These are phyloP conservation scores for Turdus rufiventris DNA, from an alignment of 2,113 vertebrate species.

Conservation along the genomic window DNA sequence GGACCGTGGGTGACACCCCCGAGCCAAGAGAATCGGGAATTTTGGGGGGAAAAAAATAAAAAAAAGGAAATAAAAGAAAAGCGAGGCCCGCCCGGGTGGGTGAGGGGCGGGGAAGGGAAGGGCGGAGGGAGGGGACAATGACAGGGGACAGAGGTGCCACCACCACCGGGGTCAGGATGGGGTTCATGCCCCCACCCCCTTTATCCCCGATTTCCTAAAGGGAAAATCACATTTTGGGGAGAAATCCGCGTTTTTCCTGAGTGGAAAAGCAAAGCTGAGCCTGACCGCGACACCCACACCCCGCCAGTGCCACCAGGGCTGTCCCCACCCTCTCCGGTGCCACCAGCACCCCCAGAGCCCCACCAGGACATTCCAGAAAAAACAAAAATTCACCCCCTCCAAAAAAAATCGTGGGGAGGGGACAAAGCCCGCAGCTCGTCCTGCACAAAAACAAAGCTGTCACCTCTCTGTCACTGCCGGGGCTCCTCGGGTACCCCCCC, in stretches of 20 bases:
- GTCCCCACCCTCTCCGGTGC: background rate
- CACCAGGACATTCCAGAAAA: background rate
- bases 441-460: background rate
- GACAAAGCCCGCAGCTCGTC: background rate
- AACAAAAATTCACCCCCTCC: background rate
- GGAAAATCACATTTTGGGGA: fast-evolving
- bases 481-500: fast-evolving
- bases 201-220: background rate
- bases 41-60: background rate
- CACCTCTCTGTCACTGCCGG: background rate
- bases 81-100: too few species aligned
- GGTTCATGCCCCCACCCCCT: fast-evolving
- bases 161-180: too few species aligned
- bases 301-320: background rate
- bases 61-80: background rate
- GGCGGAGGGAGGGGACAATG: fast-evolving
- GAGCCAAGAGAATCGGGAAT: background rate
- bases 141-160: background rate
- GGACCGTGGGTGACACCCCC: background rate
- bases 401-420: background rate
- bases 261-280: background rate
- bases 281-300: background rate
- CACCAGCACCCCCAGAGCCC: fast-evolving
- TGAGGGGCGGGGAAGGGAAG: background rate
- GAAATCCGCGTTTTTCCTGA: fast-evolving